Conservation (phyloP, 1,140 invertebrate genomes). For the Bombus waltoni region DNA sequence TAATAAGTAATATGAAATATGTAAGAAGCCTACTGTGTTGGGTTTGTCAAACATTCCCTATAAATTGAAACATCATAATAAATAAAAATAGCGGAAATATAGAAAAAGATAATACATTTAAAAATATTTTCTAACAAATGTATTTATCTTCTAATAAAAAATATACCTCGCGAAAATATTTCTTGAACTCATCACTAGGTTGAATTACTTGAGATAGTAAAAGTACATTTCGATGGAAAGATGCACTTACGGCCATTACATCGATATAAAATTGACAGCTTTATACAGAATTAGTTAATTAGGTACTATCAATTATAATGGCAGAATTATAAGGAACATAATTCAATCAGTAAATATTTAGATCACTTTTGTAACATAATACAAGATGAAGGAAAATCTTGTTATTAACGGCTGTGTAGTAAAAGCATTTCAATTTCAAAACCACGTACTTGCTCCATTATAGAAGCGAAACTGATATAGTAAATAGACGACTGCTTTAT, state of each 20-base stretch:
- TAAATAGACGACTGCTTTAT: neutral
- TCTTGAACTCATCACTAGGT: conserved; percentile 73
- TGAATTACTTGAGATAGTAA: conserved; percentile 69
- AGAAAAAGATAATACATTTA: neutral
- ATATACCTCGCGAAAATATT: conserved; percentile 74
- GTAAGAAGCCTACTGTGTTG: conserved; percentile 81
- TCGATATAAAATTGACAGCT: neutral
- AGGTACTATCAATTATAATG: neutral
- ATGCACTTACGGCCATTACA: conserved; percentile 53
- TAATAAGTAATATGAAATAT: conserved; percentile 81
- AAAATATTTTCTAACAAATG: neutral
- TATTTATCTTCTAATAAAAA: neutral
- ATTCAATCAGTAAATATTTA: neutral
- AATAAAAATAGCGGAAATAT: neutral
- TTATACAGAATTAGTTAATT: neutral
- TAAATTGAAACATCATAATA: conserved; percentile 46
- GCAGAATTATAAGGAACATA: neutral
- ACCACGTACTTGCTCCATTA: neutral
- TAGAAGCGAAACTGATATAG: neutral
- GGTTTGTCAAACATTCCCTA: conserved; percentile 83
- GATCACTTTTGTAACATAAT: neutral
- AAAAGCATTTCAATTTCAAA: conserved; percentile 41
- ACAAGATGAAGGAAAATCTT: neutral
- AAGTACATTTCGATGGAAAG: conserved; percentile 71
- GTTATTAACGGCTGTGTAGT: neutral